Base-by-base conservation (phyloP, 2,888 invertebrate species). In the Synanthedon andrenaeformis region DNA sequence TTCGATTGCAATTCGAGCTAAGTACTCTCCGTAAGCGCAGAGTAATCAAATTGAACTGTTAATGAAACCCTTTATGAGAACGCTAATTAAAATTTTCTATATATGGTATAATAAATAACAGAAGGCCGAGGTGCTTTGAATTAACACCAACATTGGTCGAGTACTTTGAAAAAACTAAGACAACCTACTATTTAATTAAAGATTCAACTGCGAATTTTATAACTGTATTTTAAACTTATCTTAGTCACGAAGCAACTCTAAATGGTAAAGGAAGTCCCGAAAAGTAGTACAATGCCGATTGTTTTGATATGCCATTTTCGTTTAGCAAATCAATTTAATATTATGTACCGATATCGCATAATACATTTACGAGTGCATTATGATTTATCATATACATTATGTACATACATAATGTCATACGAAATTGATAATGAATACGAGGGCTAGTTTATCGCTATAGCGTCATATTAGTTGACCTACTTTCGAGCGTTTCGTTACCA, bases 381-480 rank as follows among this genome's bases (percentile, higher is more conserved):
- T 45, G 6, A 45, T 45, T n/a, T n/a, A n/a, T n/a, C n/a, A 12
- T 45, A 45, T 45, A n/a, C 8, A 45, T n/a, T 45, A 45, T 14
- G 13, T 45, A 45, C 45, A 14, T 45, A n/a, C 8, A n/a, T 42
- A 13, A 45, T 60, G 62, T 67, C 63, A 66, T 68, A 76, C 72
- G 72, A 74, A 76, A 78, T 76, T 84, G 82, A 84, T 83, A 83
- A 80, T 81, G 75, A 76, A 78, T 62, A 63, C 67, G 63, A 80
- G 78, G 77, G 78, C 76, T 72, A 74, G 71, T 80, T 83, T 83
- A 83, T 85, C 84, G 82, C 73, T 74, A 71, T 74, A 71, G 74
- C 85, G 85, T 85, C 51, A 51, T 51, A 65, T 75, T 69, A 73
- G 75, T 76, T 83, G 86, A 86, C 86, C 86, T 66, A 86, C 76